Evolutionary conservation across 2,797 vertebrate species (phyloP).

Genomic region (Monodelphis domestica): DNA sequence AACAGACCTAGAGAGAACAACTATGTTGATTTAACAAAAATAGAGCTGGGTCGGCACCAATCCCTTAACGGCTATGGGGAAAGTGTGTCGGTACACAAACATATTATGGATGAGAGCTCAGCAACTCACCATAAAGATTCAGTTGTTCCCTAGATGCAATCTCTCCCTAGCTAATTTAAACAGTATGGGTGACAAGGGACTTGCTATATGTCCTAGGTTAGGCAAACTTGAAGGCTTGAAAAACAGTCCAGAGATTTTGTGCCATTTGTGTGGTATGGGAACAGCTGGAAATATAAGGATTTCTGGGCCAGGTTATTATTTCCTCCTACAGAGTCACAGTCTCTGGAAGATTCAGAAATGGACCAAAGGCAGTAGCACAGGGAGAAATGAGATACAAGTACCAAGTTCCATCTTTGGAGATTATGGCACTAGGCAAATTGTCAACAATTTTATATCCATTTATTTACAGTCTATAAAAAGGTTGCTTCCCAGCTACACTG

Average conservation of each 20-base stretch:
- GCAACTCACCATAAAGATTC: not conserved
- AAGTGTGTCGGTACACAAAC: not conserved
- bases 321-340: too few relatives aligned
- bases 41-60: not conserved
- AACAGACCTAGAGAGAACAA: not conserved
- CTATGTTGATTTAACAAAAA: not conserved
- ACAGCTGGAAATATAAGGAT: too few relatives aligned
- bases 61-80: not conserved
- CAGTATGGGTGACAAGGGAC: not conserved
- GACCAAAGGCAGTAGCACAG: too few relatives aligned
- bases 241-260: not conserved
- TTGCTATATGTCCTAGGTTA: not conserved
- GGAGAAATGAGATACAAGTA: too few relatives aligned
- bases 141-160: not conserved
- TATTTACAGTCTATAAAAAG: too few relatives aligned
- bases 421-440: too few relatives aligned
- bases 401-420: too few relatives aligned
- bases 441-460: too few relatives aligned
- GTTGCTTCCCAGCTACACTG: too few relatives aligned
- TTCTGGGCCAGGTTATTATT: too few relatives aligned
- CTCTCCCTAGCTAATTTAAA: not conserved
- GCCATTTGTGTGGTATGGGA: not conserved
- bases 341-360: too few relatives aligned
- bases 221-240: not conserved
- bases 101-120: not conserved